phyloP scores from a whole-genome alignment of 2,888 invertebrate genomes.

The Drosophila paramelanica region DNA sequence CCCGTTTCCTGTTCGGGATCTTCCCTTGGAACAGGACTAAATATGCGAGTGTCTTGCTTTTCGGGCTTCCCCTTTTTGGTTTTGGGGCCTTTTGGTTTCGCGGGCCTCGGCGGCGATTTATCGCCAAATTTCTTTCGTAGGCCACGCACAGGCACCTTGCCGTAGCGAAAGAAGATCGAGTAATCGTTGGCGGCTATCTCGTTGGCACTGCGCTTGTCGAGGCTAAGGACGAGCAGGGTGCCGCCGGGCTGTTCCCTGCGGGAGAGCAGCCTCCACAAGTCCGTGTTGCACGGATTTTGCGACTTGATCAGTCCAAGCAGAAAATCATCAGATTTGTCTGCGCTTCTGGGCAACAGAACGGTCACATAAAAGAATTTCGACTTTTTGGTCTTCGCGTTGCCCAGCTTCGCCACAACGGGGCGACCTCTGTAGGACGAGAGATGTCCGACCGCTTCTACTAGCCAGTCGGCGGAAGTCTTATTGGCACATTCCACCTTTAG shows the following conservation, averaged over 20 bases:
- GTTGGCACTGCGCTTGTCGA: constrained; percentile 32
- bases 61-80: neutral
- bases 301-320: constrained; percentile 29
- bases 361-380: neutral
- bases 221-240: constrained; percentile 7
- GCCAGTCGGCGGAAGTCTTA: constrained; percentile 27
- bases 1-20: too few relatives aligned
- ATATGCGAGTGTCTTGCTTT: neutral
- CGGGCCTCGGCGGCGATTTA: neutral
- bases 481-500: constrained; percentile 29
- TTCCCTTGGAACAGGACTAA: too few relatives aligned
- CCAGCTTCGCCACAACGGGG: constrained; percentile 5
- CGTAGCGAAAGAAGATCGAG: constrained; percentile 31
- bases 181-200: constrained; percentile 31
- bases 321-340: constrained; percentile 17
- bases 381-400: neutral
- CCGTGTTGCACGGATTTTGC: constrained; percentile 31
- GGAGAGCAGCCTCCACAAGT: constrained; percentile 20
- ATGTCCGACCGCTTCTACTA: constrained; percentile 3
- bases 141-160: constrained; percentile 31
- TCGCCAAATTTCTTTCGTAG: constrained; percentile 2
- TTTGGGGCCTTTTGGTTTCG: neutral
- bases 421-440: constrained; percentile 28
- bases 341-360: neutral
- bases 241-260: constrained; percentile 14